Conservation (phyloP, 2,113 vertebrate species). For the Oxygymnocypris stewartii region DNA sequence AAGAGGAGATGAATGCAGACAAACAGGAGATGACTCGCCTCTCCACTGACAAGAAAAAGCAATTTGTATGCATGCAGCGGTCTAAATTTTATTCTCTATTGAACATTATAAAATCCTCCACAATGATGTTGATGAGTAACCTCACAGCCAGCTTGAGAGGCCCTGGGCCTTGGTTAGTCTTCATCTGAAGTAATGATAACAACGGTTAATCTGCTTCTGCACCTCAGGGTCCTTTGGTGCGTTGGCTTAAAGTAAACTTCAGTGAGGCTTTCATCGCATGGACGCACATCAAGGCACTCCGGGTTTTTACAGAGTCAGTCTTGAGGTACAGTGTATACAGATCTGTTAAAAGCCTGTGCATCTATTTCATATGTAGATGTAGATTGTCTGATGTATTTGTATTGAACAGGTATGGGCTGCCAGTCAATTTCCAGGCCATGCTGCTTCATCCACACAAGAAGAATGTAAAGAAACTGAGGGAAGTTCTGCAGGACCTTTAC, state of each 20-base stretch:
- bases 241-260: constrained; percentile 99
- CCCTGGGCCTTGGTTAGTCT: neutral
- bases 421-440: constrained; percentile 98
- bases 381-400: constrained; percentile 1
- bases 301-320: constrained; percentile 97
- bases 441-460: constrained; percentile 94
- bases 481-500: constrained; percentile 90
- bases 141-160: neutral
- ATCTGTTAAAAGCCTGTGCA: neutral
- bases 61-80: constrained; percentile 82
- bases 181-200: neutral
- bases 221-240: constrained; percentile 88
- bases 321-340: constrained; percentile 78
- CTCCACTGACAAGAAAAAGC: constrained; percentile 97
- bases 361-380: neutral
- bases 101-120: constrained; percentile 17
- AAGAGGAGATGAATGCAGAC: constrained; percentile 96
- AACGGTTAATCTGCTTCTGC: neutral
- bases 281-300: constrained; percentile 95
- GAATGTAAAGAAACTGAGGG: constrained; percentile 93
- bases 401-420: constrained; percentile 86
- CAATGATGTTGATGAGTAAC: constrained; percentile 25
- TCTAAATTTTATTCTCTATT: neutral
- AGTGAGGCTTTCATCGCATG: constrained; percentile 97
- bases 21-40: constrained; percentile 97